Evolutionary conservation across 2,888 invertebrate genomes (phyloP), one percentile per base, ranked within the genome.

Genomic region (Oscheius myriophilus): DNA sequence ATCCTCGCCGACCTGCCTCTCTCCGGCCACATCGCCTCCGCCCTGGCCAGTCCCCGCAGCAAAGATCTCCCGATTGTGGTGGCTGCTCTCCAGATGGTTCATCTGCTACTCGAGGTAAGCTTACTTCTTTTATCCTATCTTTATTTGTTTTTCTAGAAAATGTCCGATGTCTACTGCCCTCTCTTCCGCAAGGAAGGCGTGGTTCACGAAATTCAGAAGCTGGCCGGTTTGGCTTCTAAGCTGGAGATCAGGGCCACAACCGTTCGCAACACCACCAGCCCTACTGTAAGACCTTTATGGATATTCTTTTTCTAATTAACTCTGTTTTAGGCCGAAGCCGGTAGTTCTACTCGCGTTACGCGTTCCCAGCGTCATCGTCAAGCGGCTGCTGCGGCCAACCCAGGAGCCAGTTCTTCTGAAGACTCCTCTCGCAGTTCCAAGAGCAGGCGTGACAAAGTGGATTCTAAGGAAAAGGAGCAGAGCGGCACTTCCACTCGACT

Each of bases 1-100:
- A 87, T 89, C n/a, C 84, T 89, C 18, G 76, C 84, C 59, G 85
- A 87, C 71, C 87, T 88, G 66, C 86, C 88, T n/a, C 87, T 89
- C 39, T 87, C 88, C 53, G 96, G 96, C 82, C 96, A 97, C 88
- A 94, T 97, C 86, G 96, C 96, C 41, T 95, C 95, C 69, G 97
- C 97, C 96, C 91, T 97, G 91, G 95, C 96, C 0, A 96, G 96
- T 4, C 14, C 63, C 25, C 77, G 75, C 41, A 72, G 69, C 49
- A 93, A 92, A 87, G 97, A 97, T 89, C 90, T 97, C 73, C 92
- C 95, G 85, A 95, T 97, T 86, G 95, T 96, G 52, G 96, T 97
- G 58, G 95, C 95, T 64, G 95, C 96, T 51, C 89, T 97, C 62
- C 97, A 98, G 89, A 93, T 98, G 91, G 95, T 95, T 6, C 94